Conservation (phyloP, 2,113 vertebrate species). For the Catharus minimus region DNA sequence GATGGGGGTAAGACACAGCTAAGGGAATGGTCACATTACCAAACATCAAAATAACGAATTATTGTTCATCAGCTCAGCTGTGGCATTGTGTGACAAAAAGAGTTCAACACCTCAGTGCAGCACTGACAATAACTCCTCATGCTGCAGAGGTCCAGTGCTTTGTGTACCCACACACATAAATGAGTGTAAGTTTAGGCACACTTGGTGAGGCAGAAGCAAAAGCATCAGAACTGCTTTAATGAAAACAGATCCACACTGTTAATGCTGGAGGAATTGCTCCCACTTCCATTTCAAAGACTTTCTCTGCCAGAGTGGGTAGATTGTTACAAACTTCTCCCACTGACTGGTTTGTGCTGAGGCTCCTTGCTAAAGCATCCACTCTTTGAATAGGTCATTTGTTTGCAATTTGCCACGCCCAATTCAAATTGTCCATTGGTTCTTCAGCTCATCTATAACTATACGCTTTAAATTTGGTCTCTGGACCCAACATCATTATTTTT, state of each 20-base stretch:
- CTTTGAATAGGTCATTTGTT: background rate
- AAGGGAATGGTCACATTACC: background rate
- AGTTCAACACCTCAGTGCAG: background rate
- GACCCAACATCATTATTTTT: background rate
- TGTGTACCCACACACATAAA: background rate
- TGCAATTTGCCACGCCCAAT: background rate
- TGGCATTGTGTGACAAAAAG: background rate
- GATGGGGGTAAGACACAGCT: background rate
- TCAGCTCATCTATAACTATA: fast-evolving
- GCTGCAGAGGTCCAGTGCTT: background rate
- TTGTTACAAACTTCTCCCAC: background rate
- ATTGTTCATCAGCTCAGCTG: background rate
- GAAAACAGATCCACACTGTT: background rate
- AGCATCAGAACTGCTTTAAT: background rate
- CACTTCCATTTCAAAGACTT: background rate
- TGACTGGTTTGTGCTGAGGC: background rate
- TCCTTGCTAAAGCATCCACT: background rate
- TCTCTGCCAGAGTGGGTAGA: background rate
- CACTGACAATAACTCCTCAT: background rate
- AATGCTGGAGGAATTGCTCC: background rate
- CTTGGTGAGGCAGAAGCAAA: background rate
- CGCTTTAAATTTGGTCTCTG: background rate
- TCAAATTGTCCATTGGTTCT: background rate
- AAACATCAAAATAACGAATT: background rate
- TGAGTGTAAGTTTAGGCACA: background rate